Evolutionary conservation across 2,888 invertebrate species (phyloP), one percentile per base, ranked within the genome.

Genomic region (Agrochola macilenta): DNA sequence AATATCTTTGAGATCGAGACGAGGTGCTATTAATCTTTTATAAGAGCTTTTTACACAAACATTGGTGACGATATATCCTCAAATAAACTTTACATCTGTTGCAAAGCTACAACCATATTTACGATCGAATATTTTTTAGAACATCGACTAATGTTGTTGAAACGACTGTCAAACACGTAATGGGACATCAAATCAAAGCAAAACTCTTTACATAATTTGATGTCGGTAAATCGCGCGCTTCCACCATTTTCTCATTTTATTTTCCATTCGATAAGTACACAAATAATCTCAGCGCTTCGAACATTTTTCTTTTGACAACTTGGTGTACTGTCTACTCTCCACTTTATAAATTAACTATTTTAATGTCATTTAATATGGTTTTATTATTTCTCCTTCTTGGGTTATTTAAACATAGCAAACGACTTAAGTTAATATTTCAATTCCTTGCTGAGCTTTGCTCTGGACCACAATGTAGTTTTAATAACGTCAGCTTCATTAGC

Each of bases 151-250:
- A 71, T 72, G 61, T 43, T 54, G 61, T 70, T 30, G 20, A 60
- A 81, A 84, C 54, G 75, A 65, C 66, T 57, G 69, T 66, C 63
- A 75, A 75, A 74, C 66, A 76, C 65, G 69, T 64, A 68, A 72
- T 23, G 49, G 58, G 49, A 81, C 57, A 72, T 72, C 52, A 74
- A 66, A 78, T 85, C 66, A 68, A 81, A 76, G 58, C 68, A 61
- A 26, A 83, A 68, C 69, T 78, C 82, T 81, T 74, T 46, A 78
- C 70, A 61, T 77, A 78, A 74, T 85, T 76, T 57, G 20, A 58
- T 58, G 65, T 72, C 60, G 64, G 68, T 74, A 71, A 84, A 63
- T 49, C 57, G 39, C 68, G 20, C 39, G 60, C 66, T 73, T 72
- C 57, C 54, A 57, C 23, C 69, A 65, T 79, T 83, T 81, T 78